phyloP scores from a whole-genome alignment of 92 coral and sea anemone species.

The Pocillopora meandrina region DNA sequence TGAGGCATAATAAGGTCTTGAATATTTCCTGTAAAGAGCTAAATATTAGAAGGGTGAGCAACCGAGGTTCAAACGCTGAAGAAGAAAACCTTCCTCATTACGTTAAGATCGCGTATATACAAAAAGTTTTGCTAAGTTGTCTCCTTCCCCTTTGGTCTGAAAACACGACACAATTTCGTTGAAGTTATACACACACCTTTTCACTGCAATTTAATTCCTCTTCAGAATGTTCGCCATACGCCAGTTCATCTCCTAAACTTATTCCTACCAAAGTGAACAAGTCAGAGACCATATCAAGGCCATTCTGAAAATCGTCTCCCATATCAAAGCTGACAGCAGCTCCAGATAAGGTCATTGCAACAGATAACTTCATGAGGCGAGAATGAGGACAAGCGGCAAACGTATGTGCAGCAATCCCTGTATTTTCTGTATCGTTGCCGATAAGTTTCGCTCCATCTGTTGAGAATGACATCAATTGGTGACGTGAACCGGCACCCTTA shows the following conservation, averaged over 20 bases:
- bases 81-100: too few relatives aligned
- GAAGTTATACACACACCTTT: neutral
- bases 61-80: too few relatives aligned
- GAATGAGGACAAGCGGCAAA: constrained; percentile 4
- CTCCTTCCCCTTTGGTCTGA: too few relatives aligned
- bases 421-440: neutral
- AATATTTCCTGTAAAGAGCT: too few relatives aligned
- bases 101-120: too few relatives aligned
- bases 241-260: constrained; percentile 48
- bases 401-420: neutral
- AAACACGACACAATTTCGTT: neutral
- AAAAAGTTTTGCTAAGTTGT: too few relatives aligned
- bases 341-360: constrained; percentile 61
- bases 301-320: constrained; percentile 35
- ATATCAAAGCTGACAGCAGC: constrained; percentile 52
- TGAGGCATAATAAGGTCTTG: too few relatives aligned
- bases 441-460: constrained; percentile 9
- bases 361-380: constrained; percentile 31
- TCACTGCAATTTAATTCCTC: neutral
- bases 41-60: too few relatives aligned
- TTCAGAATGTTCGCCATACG: neutral
- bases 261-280: constrained; percentile 47
- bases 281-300: constrained; percentile 31
- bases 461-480: constrained; percentile 23
- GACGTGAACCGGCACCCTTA: neutral